Evolutionary conservation across 2,888 invertebrate genomes (phyloP).

Genomic region (Baronia brevicornis): DNA sequence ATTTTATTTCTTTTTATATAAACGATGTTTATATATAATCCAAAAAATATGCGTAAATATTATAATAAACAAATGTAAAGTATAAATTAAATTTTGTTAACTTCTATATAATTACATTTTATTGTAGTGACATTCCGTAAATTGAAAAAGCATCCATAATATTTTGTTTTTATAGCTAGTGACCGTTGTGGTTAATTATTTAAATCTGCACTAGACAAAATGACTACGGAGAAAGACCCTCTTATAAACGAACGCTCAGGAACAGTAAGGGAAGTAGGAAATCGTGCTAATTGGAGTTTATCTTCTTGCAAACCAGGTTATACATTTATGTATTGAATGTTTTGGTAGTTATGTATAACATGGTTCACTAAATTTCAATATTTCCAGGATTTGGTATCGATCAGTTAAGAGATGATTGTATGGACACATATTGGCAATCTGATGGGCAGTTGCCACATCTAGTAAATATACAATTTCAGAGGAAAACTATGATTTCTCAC

Average conservation of each 20-base stretch:
- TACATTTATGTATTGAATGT: background rate
- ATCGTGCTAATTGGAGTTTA: constrained; percentile 97
- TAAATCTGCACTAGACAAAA: constrained; percentile 17
- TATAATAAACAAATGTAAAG: too few species aligned
- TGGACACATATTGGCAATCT: constrained; percentile 99
- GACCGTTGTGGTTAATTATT: background rate
- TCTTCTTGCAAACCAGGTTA: constrained; percentile 98
- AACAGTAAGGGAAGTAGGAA: constrained; percentile 85
- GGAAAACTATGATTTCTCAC: constrained; percentile 95
- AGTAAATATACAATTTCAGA: constrained; percentile 96
- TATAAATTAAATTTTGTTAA: too few species aligned
- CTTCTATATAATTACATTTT: too few species aligned
- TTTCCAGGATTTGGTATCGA: constrained; percentile 95
- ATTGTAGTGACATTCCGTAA: too few species aligned
- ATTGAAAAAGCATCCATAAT: too few species aligned
- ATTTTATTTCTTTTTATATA: too few species aligned
- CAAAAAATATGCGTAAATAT: too few species aligned
- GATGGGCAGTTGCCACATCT: constrained; percentile 98
- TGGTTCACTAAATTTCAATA: background rate
- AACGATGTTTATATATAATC: too few species aligned
- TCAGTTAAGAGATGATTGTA: constrained; percentile 94
- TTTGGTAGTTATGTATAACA: background rate
- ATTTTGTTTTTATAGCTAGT: too few species aligned
- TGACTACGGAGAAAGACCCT: constrained; percentile 66
- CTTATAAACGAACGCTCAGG: constrained; percentile 66